phyloP scores from a whole-genome alignment of 1,140 invertebrate species.

The Delia radicum region DNA sequence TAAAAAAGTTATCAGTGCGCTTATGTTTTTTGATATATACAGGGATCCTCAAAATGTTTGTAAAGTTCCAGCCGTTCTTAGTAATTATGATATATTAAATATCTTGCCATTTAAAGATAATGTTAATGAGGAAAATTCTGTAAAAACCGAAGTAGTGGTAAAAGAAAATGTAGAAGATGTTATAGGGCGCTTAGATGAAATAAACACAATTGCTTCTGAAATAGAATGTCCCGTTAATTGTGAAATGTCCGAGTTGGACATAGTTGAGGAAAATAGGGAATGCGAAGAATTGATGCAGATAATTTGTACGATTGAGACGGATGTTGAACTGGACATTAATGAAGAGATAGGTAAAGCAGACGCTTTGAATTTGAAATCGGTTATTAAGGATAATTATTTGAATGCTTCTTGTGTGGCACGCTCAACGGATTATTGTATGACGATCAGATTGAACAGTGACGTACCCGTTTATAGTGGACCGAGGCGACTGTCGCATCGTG shows the following conservation, averaged over 20 bases:
- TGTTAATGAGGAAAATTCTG: background rate
- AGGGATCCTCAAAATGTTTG: background rate
- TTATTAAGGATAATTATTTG: background rate
- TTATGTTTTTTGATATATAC: background rate
- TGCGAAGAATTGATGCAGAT: background rate
- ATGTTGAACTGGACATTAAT: background rate
- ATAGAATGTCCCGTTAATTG: background rate
- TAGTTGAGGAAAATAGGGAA: background rate
- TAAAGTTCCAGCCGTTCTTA: background rate
- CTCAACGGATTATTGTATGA: background rate
- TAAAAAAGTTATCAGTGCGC: background rate
- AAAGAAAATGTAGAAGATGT: background rate
- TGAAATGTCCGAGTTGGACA: background rate
- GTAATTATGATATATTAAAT: too few species aligned
- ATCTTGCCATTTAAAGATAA: too few species aligned
- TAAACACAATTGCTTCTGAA: background rate
- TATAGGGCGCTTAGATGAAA: background rate
- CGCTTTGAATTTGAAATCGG: background rate
- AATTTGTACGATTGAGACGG: background rate
- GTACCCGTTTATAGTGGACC: background rate
- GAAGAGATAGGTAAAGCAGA: background rate
- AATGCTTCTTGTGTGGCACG: background rate
- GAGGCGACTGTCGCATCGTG: background rate
- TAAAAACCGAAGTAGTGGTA: too few species aligned
- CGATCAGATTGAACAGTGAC: background rate